These are phyloP conservation scores for Aricia artaxerxes DNA, from an alignment of 2,888 invertebrate species.

Conservation along the genomic window DNA sequence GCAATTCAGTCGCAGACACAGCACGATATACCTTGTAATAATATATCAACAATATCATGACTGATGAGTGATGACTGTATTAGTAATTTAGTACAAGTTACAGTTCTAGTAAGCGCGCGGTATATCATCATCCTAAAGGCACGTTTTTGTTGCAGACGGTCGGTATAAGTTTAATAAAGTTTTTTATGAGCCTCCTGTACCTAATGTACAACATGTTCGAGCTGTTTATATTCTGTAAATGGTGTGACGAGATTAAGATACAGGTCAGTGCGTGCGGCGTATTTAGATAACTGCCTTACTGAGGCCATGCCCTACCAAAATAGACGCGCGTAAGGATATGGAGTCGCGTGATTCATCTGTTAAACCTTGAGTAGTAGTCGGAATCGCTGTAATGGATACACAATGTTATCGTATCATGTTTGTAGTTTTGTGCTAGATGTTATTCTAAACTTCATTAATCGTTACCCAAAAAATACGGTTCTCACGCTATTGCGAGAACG, in stretches of 20 bases:
- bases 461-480: background rate
- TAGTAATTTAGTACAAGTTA: background rate
- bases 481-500: too few species aligned
- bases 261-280: constrained; percentile 50
- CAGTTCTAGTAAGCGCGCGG: background rate
- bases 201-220: constrained; percentile 62
- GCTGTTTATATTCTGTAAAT: constrained; percentile 65
- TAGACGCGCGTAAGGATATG: constrained; percentile 16
- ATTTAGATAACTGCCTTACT: constrained; percentile 24
- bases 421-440: background rate
- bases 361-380: background rate
- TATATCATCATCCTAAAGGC: background rate
- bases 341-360: background rate
- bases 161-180: constrained; percentile 52
- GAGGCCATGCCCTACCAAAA: constrained; percentile 5
- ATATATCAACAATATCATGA: too few species aligned
- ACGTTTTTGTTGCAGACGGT: constrained; percentile 52
- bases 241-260: constrained; percentile 67
- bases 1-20: too few species aligned
- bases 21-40: too few species aligned
- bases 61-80: too few species aligned
- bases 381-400: constrained; percentile 2
- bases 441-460: background rate
- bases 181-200: constrained; percentile 60
- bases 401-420: background rate